Conservation (phyloP, 2,797 vertebrate species). For the Pempheris klunzingeri region DNA sequence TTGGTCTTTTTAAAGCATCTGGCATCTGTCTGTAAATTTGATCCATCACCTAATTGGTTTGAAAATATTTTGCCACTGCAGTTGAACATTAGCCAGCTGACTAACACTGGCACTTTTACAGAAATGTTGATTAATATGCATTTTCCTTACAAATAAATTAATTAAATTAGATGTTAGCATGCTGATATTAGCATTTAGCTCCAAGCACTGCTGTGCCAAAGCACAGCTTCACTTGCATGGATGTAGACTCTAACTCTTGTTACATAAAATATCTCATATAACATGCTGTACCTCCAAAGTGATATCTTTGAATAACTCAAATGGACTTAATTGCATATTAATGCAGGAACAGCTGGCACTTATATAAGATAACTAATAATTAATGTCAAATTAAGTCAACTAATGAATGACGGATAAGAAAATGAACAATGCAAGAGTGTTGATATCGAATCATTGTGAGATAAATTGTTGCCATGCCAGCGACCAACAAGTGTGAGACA, state of each 20-base stretch:
- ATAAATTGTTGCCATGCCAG: slow-evolving; percentile 61
- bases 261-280: not conserved
- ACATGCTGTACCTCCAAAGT: not conserved
- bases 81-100: not conserved
- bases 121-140: too few species aligned
- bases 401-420: not conserved
- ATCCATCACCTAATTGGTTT: too few species aligned
- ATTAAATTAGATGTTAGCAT: too few species aligned
- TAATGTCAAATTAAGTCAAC: not conserved
- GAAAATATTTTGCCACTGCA: too few species aligned
- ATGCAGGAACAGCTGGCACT: not conserved
- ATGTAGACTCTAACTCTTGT: not conserved
- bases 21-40: too few species aligned
- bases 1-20: too few species aligned
- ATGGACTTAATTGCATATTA: not conserved
- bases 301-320: not conserved
- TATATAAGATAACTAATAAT: slow-evolving; percentile 3
- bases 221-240: not conserved
- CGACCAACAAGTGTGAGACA: slow-evolving; percentile 76
- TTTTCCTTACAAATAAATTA: too few species aligned
- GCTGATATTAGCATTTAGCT: not conserved
- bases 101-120: too few species aligned
- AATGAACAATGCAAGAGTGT: slow-evolving; percentile 29
- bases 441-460: slow-evolving; percentile 36
- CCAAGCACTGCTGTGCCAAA: not conserved